Conservation (phyloP, 2,797 vertebrate species). For the Loris lydekkerianus region DNA sequence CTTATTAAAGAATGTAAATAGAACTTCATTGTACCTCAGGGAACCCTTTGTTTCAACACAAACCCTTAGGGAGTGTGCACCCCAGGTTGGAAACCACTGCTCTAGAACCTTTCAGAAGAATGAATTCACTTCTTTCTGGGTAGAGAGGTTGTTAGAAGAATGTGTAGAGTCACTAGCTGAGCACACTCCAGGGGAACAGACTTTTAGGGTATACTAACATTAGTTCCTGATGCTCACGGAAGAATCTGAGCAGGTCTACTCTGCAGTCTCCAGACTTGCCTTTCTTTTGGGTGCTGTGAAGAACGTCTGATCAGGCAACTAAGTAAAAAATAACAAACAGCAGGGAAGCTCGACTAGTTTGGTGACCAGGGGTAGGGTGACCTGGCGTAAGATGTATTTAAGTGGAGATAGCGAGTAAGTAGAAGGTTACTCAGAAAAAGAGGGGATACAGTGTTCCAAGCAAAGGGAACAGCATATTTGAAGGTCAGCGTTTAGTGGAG, state of each 20-base stretch:
- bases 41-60: not conserved
- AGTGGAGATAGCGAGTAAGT: not conserved
- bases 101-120: slow-evolving; percentile 18
- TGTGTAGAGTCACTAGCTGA: not conserved
- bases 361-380: not conserved
- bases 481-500: not conserved
- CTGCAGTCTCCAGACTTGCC: not conserved
- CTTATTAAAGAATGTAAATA: not conserved
- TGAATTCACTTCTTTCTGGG: not conserved
- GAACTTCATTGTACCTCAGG: not conserved
- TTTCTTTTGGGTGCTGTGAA: not conserved
- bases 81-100: not conserved
- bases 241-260: not conserved
- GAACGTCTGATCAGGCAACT: too few species aligned
- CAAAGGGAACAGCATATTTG: not conserved
- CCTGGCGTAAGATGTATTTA: not conserved
- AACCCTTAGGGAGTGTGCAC: not conserved
- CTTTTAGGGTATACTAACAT: not conserved
- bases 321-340: not conserved
- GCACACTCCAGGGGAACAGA: not conserved
- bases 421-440: not conserved
- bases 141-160: not conserved
- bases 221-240: not conserved
- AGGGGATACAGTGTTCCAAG: not conserved
- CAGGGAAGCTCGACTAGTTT: not conserved